Evolutionary conservation across 1,140 invertebrate species (phyloP).

Genomic region (Eupeodes corollae): DNA sequence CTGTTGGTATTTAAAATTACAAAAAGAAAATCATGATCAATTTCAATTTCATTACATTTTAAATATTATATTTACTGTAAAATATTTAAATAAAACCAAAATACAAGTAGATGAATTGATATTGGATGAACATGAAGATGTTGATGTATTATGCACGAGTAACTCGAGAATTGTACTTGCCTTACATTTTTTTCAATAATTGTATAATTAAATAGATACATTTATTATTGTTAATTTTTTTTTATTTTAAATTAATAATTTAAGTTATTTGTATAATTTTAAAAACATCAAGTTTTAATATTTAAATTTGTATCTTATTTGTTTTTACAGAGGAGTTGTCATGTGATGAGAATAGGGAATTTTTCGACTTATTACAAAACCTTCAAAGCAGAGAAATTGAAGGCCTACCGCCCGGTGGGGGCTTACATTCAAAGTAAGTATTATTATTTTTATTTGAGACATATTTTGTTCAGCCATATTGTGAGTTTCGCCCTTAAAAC

Average conservation of each 20-base stretch:
- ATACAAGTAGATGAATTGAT: no score
- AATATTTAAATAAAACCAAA: no score
- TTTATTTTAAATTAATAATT: no score
- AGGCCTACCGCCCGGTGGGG: slow-evolving; percentile 35
- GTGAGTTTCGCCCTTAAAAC: no score
- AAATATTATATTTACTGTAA: no score
- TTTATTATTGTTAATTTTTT: background rate
- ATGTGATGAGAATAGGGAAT: slow-evolving; percentile 21
- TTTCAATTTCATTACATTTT: no score
- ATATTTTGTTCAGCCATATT: background rate
- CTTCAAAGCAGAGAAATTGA: slow-evolving; percentile 28
- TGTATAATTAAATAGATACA: no score
- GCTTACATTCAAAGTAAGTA: slow-evolving; percentile 33
- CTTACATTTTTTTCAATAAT: background rate
- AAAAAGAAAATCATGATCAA: no score
- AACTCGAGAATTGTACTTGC: slow-evolving; percentile 1
- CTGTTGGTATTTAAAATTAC: no score
- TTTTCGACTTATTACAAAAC: slow-evolving; percentile 26
- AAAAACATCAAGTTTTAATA: slow-evolving; percentile 7
- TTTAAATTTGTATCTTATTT: slow-evolving; percentile 5
- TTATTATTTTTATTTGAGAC: background rate
- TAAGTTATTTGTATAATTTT: no score
- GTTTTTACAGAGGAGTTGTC: slow-evolving; percentile 29
- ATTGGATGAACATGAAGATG: no score
- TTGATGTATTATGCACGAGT: no score